Evolutionary conservation across 2,113 vertebrate genomes (phyloP).

Genomic region (Sinocyclocheilus anophthalmus): DNA sequence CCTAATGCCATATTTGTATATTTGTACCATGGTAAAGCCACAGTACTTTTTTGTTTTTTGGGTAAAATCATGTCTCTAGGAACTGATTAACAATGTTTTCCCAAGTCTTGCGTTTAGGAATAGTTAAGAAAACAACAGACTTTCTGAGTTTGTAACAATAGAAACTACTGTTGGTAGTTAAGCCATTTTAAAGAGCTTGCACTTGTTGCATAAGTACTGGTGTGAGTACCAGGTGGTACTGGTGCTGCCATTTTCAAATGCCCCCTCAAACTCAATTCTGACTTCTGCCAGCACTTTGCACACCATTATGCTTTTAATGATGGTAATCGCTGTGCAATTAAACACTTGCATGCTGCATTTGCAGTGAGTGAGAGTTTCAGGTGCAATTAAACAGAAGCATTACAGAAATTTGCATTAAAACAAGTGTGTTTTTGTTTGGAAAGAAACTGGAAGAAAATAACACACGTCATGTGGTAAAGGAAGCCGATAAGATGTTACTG

Average conservation of each 20-base stretch:
- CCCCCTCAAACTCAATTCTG: conserved; percentile 12
- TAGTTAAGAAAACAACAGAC: conserved; percentile 5
- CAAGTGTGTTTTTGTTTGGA: background rate
- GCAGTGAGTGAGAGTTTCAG: background rate
- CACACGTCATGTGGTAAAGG: background rate
- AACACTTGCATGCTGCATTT: background rate
- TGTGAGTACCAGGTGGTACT: conserved; percentile 23
- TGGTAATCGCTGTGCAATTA: background rate
- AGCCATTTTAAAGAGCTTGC: background rate
- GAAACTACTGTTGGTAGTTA: conserved; percentile 25
- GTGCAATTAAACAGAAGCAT: background rate
- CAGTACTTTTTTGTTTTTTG: too few species aligned
- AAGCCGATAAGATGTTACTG: conserved; percentile 12
- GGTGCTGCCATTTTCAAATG: too few species aligned
- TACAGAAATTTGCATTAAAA: background rate
- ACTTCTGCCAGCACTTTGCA: conserved; percentile 17
- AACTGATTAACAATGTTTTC: conserved; percentile 42
- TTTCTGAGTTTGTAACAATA: conserved; percentile 22
- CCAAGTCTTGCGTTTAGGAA: conserved; percentile 46
- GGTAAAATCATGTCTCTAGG: background rate
- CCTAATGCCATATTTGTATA: background rate
- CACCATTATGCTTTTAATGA: conserved; percentile 3
- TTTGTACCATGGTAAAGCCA: background rate
- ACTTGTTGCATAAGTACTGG: conserved; percentile 18
- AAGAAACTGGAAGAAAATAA: background rate